phyloP scores from a whole-genome alignment of 2,888 invertebrate genomes.

The Zhuqinia jingwanae region DNA sequence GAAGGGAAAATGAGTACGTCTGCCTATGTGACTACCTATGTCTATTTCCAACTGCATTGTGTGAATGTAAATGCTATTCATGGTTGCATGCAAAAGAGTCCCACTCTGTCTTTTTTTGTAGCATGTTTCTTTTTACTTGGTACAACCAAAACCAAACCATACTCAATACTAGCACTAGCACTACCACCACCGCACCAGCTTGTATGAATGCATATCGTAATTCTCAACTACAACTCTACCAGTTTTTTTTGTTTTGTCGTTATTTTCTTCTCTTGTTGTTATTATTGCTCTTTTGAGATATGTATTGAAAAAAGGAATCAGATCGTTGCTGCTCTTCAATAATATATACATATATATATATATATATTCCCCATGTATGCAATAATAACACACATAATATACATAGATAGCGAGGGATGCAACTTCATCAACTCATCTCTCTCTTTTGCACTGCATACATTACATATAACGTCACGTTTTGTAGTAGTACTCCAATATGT shows the following conservation, averaged over 20 bases:
- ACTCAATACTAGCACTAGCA: neutral
- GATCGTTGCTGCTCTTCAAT: constrained; percentile 9
- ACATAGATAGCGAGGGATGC: too few relatives aligned
- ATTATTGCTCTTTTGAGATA: neutral
- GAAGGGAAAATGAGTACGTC: neutral
- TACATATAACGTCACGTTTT: constrained; percentile 27
- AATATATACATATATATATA: neutral
- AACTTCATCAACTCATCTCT: neutral
- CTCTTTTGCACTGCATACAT: neutral
- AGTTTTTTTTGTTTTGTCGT: constrained; percentile 22
- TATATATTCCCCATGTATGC: too few relatives aligned
- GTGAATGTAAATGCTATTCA: constrained; percentile 6
- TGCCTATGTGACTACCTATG: neutral
- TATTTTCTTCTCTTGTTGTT: constrained; percentile 5
- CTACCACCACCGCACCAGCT: neutral
- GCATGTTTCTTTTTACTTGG: neutral
- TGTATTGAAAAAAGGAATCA: constrained; percentile 32
- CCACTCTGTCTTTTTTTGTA: neutral
- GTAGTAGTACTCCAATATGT: constrained; percentile 54
- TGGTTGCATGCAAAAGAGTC: constrained; percentile 34
- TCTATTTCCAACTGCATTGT: neutral
- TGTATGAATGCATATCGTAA: neutral
- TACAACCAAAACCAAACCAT: neutral
- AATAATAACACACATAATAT: too few relatives aligned
- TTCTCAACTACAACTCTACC: neutral